Base-by-base conservation (phyloP, 2,888 invertebrate species). In the Dendrolimus houi region DNA sequence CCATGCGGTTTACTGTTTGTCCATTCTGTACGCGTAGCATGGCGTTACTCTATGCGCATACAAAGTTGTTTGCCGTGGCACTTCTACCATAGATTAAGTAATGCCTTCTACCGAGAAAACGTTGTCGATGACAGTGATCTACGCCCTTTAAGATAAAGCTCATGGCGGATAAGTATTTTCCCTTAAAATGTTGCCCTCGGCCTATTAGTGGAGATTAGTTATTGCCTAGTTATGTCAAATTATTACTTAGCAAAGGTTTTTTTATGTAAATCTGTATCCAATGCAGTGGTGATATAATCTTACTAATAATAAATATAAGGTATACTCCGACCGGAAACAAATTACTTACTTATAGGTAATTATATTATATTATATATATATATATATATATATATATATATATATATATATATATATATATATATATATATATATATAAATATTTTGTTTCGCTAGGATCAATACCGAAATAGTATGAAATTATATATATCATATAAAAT, bases 71-170 rank as follows among this genome's bases (percentile, higher is more conserved):
- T 59, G 61, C 65, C 60, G 62, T 41, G 81, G 12, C 47, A 47
- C 47, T 47, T 47, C 84, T 87, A 29, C 29, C 29, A 29, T 29
- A 29, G 29, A 29, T 29, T 29, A 29, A 29, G 6, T 29, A 29
- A 29, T 6, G 29, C 6, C 29, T 29, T 29, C 29, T 29, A 85
- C 87, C 68, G 76, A 77, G 83, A 83, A 83, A 72, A 74, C 72
- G 66, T 79, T 70, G 63, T 59, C 64, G 60, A 63, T 71, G 78
- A 81, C 79, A 80, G 74, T 81, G 85, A 87, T 87, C 81, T 82
- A 81, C 74, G 69, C 62, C 66, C 72, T 73, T 66, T 63, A 64
- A 79, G 75, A 82, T 77, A 81, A 76, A 63, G 67, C 54, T 57
- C 56, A 64, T 66, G 47, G 9, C 9, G 47, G 47, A 29, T 29